phyloP scores from a whole-genome alignment of 2,113 vertebrate species.

The Pollachius pollachius region DNA sequence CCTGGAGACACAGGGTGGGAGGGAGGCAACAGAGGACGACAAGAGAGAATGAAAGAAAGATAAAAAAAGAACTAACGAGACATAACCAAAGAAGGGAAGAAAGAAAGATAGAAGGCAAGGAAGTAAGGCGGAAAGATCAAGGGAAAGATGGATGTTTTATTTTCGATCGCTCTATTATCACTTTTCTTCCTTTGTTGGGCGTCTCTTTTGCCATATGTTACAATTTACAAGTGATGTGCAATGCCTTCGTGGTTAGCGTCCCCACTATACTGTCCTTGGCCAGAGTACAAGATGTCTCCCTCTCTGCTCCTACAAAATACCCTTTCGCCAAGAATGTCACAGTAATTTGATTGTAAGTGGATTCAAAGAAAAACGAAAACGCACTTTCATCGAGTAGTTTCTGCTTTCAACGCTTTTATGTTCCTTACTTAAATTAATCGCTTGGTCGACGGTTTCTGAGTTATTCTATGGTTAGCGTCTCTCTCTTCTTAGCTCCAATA shows the following conservation, averaged over 20 bases:
- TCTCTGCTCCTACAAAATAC: constrained; percentile 12
- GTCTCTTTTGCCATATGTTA: constrained; percentile 31
- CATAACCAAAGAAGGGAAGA: constrained; percentile 19
- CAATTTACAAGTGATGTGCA: no score
- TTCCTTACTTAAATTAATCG: constrained; percentile 46
- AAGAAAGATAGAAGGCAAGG: constrained; percentile 24
- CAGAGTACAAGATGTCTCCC: constrained; percentile 50
- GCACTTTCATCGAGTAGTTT: constrained; percentile 60
- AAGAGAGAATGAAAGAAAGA: constrained; percentile 12
- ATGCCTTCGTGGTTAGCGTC: no score
- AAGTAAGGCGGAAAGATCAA: constrained; percentile 23
- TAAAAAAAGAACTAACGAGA: no score
- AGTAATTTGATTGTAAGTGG: constrained; percentile 65
- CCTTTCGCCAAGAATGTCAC: constrained; percentile 63
- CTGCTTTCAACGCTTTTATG: constrained; percentile 57
- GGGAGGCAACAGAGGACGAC: constrained; percentile 39
- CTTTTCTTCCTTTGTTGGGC: constrained; percentile 9
- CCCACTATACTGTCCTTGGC: constrained; percentile 34
- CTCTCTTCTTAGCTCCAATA: constrained; percentile 34
- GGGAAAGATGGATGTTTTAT: constrained; percentile 24
- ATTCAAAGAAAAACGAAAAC: constrained; percentile 67
- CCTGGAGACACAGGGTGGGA: constrained; percentile 48
- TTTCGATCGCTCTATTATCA: constrained; percentile 20
- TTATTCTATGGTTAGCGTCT: constrained; percentile 35
- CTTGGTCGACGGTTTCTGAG: constrained; percentile 34